Base-by-base conservation (phyloP, 2,113 vertebrate species). In the Dissostichus mawsoni region DNA sequence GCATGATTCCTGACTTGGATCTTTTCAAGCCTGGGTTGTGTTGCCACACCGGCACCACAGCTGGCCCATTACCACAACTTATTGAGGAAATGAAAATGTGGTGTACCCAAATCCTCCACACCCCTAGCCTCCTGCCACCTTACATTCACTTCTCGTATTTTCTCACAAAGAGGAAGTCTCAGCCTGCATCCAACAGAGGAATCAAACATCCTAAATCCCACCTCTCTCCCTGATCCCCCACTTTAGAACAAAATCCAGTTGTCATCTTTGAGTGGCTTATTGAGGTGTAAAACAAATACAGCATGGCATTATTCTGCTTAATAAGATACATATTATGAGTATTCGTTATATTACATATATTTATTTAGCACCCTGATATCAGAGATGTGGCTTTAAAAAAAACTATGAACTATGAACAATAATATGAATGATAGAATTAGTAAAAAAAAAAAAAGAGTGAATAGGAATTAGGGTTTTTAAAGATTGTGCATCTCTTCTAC, bases 41-140 rank as follows among this genome's bases (percentile, higher is more conserved):
- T 90, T 90, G 84, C 83, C 78, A 84, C 87, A 85, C 41, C 1
- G 17, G 12, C 47, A 61, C 80, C 66, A 4, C 82, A 78, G 73
- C 69, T 72, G 75, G 36, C 63, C 55, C 58, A 23, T 81, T 57
- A 74, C 84, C 16, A 48, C 88, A 76, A 73, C 63, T 47, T 41
- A 81, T 33, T 86, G 81, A 87, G 93, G 93, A 93, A 94, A 91
- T 88, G 91, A 94, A 92, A 93, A 93, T 84, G 81, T 5, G 85
- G 74, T 74, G 63, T 13, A 85, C 73, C 85, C 76, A 88, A 87
- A 74, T 72, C 80, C 77, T 90, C 81, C 87, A 81, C 90, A 67
- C 78, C 76, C 85, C 6, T 84, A 56, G 70, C 82, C 86, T 69
- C 63, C 81, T 82, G 86, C 82, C 86, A 85, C 65, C 56, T 57